Conservation (phyloP, 2,888 invertebrate species). For the Ophion obscuratus region DNA sequence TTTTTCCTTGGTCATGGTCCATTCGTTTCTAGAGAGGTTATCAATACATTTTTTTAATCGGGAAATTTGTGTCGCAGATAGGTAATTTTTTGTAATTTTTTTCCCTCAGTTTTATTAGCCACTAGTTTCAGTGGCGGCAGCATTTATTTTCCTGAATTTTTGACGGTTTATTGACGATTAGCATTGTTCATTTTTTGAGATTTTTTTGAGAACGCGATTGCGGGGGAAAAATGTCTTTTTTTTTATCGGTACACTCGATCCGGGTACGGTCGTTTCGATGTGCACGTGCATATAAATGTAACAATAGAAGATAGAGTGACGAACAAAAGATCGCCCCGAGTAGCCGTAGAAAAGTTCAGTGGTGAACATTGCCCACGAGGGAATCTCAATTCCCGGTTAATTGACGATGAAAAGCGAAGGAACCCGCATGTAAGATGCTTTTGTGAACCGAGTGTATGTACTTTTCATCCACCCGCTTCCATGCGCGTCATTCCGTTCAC, state of each 20-base stretch:
- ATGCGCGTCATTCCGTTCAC: constrained; percentile 54
- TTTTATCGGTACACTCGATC: constrained; percentile 26
- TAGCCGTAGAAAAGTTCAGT: constrained; percentile 53
- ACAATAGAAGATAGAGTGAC: constrained; percentile 42
- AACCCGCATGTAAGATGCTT: constrained; percentile 63
- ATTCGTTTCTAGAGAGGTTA: too few relatives aligned
- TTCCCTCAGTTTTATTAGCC: background rate
- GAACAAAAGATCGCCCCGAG: constrained; percentile 45
- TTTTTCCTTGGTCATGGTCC: too few relatives aligned
- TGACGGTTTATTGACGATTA: too few relatives aligned
- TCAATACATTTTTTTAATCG: too few relatives aligned
- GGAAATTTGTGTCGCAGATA: too few relatives aligned
- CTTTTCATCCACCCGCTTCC: constrained; percentile 65
- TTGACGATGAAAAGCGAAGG: constrained; percentile 65
- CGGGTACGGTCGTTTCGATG: constrained; percentile 8
- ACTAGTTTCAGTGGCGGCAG: too few relatives aligned
- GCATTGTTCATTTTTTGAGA: too few relatives aligned
- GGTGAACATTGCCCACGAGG: constrained; percentile 42
- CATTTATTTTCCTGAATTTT: too few relatives aligned
- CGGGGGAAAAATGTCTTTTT: background rate
- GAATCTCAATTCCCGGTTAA: constrained; percentile 68
- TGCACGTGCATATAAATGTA: background rate
- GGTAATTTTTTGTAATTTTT: constrained; percentile 2
- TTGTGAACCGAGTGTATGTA: constrained; percentile 41
- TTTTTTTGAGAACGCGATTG: too few relatives aligned